Evolutionary conservation across 2,888 invertebrate species (phyloP), one percentile per base, ranked within the genome.

Genomic region (Xanthia togata): DNA sequence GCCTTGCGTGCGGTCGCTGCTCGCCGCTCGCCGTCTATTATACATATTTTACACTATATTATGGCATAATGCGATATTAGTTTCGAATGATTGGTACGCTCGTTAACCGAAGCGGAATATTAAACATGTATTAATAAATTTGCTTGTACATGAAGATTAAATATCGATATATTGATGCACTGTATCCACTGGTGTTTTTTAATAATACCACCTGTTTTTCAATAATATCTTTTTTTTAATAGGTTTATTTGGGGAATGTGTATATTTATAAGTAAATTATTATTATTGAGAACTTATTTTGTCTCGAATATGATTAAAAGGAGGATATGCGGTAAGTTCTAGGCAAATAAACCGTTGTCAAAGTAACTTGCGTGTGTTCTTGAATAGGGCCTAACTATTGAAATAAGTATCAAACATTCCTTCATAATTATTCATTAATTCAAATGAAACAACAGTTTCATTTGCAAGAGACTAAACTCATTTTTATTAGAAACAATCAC

Each of bases 81-180:
- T 94, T 94, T 94, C 88, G 88, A 31, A 92, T 92, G 90, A 92
- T 92, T 91, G 93, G 91, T 90, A 90, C 91, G 93, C 93, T 93
- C 93, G 94, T 91, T 88, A 88, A 91, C 89, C 91, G 92, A 93
- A 92, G 88, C 92, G 92, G 91, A 94, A 92, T 93, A 94, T 94
- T 92, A 91, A 95, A 95, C 93, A 95, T 96, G 96, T 96, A 96
- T 95, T 97, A 97, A 97, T 97, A 97, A 97, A 97, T 95, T 97
- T 97, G 97, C 97, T 97, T 97, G 97, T 97, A 97, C 97, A 97
- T 97, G 97, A 97, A 97, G 97, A 97, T 97, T 97, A 97, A 97
- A 97, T 97, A 97, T 97, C 97, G 88, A 97, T 97, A 97, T 97
- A 97, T 97, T 97, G 97, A 97, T 97, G 97, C 97, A 97, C 97